Percentiles rank a stretch among this genome's conserved stretches.
phyloP scores from a whole-genome alignment of 2,797 vertebrate species.

The Rhyacichthys aspro region DNA sequence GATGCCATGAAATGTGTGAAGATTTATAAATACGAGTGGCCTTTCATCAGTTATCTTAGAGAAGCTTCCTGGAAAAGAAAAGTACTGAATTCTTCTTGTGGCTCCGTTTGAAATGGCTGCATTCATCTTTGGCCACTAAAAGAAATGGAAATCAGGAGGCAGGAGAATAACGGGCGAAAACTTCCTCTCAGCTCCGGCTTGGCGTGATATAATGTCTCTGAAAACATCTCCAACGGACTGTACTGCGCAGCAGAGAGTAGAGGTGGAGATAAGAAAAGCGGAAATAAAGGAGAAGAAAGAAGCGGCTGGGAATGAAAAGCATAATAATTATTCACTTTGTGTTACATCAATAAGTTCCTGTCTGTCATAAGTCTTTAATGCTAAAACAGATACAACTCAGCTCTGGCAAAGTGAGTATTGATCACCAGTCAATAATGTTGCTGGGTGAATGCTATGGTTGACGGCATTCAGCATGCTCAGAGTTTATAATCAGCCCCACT shows the following conservation, averaged over 20 bases:
- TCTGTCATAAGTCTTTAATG: conserved; percentile 46
- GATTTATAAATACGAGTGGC: conserved; percentile 41
- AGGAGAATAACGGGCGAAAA: conserved; percentile 20
- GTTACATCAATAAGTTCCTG: conserved; percentile 38
- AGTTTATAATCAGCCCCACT: conserved; percentile 16
- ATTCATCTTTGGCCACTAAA: conserved; percentile 20
- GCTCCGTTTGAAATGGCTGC: conserved; percentile 30
- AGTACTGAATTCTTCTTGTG: not conserved
- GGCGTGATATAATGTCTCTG: conserved; percentile 29
- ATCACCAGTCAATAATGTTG: conserved; percentile 59
- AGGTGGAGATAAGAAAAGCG: conserved; percentile 2
- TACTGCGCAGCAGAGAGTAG: not conserved
- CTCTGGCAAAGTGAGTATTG: conserved; percentile 56
- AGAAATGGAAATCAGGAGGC: conserved; percentile 39
- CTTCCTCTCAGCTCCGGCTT: conserved; percentile 17
- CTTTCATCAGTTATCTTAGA: conserved; percentile 1
- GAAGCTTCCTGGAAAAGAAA: conserved; percentile 15
- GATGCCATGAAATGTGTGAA: conserved; percentile 30
- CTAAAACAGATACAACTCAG: conserved; percentile 36
- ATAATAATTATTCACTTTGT: conserved; percentile 43
- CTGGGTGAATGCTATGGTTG: conserved; percentile 38
- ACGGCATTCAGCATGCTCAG: conserved; percentile 7
- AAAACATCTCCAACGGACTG: conserved; percentile 20
- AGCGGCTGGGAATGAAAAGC: conserved; percentile 9
- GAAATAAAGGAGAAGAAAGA: conserved; percentile 8